Percentiles rank a stretch among this genome's conserved stretches.
Conservation (phyloP, 2,888 invertebrate genomes). For the Sipha maydis region DNA sequence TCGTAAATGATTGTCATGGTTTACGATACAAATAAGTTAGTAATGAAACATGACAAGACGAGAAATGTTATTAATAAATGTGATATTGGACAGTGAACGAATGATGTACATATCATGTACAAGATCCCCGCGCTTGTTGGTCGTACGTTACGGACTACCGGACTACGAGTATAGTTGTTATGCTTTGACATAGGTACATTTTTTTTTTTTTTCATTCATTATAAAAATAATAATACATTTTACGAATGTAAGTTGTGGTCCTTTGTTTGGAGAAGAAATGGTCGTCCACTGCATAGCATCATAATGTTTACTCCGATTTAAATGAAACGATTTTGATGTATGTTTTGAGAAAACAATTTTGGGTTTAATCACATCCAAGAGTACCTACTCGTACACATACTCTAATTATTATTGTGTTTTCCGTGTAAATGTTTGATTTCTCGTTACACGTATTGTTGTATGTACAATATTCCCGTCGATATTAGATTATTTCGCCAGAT, state of each 20-base stretch:
- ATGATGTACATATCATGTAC: not conserved
- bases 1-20: not conserved
- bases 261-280: not conserved
- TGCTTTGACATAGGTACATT: not conserved
- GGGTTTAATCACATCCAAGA: not conserved
- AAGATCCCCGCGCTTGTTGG: not conserved
- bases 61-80: not conserved
- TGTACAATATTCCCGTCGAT: not conserved
- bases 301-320: not conserved
- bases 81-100: not conserved
- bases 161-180: not conserved
- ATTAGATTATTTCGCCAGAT: not conserved
- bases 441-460: not conserved
- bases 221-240: conserved; percentile 6
- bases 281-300: not conserved
- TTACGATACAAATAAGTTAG: not conserved
- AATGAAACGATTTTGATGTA: not conserved
- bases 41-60: not conserved
- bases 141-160: not conserved
- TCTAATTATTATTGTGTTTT: too few species aligned
- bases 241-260: not conserved
- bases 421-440: not conserved
- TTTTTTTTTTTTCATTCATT: not conserved
- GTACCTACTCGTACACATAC: too few species aligned
- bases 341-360: not conserved